Base-by-base conservation (phyloP, 2,888 invertebrate genomes). In the Ecliptopera silaceata region DNA sequence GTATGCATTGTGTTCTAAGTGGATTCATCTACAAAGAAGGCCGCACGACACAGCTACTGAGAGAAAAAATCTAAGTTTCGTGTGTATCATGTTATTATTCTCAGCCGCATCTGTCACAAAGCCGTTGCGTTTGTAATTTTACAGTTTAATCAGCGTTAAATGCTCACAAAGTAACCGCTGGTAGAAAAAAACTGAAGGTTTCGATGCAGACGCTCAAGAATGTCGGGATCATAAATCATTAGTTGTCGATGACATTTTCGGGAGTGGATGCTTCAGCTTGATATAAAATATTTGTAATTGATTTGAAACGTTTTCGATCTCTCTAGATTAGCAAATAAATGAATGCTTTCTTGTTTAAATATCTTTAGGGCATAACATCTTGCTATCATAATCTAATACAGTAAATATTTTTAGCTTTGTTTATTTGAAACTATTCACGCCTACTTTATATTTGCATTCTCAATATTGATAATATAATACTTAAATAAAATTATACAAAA, bases 81-180 rank as follows among this genome's bases (percentile, higher is more conserved):
- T 82, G 83, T 86, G 79, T 78, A 82, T 89, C 88, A 89, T 88
- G 82, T 87, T 88, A 90, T 89, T 90, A 89, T 90, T 82, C 81
- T 71, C 72, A 70, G 86, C 87, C 86, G 82, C 91, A 91, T 91
- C 90, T 91, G 90, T 90, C 89, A 86, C 85, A 88, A 86, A 81
- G 78, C 79, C 82, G 80, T 84, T 86, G 83, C 83, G 84, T 85
- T 36, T 65, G 83, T 87, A 89, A 91, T 91, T 91, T 91, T 88
- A 91, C 90, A 91, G 90, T 91, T 89, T 91, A 91, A 91, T 91
- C 88, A 91, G 90, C 91, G 91, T 91, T 91, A 90, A 91, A 91
- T 90, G 84, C 79, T 79, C 76, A 82, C 81, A 88, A 75, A 83
- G 79, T 80, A 79, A 80, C 88, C 87, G 87, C 86, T 56, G 61